Conservation (phyloP, 2,113 vertebrate species). For the Tyto alba region DNA sequence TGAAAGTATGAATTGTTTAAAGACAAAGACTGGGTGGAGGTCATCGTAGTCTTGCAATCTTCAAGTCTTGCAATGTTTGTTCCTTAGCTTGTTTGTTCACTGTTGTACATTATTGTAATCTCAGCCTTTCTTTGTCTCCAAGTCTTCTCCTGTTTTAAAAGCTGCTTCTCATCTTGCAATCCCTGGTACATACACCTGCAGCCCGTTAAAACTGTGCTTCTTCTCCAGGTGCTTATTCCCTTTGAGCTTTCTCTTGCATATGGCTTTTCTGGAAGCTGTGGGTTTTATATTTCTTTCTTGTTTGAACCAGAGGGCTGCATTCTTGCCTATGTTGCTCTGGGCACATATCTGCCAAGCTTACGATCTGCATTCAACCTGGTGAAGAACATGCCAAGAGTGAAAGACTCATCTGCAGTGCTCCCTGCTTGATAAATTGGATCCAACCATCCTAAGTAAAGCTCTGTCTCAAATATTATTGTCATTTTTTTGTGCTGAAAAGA, state of each 20-base stretch:
- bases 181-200: background rate
- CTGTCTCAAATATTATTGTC: background rate
- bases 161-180: background rate
- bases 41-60: background rate
- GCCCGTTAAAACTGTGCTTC: background rate
- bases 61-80: background rate
- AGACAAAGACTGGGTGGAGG: background rate
- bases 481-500: background rate
- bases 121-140: background rate
- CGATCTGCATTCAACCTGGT: background rate
- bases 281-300: background rate
- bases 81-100: background rate
- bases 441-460: background rate
- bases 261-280: background rate
- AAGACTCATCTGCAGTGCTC: background rate
- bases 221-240: background rate
- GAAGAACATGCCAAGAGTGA: background rate
- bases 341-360: background rate
- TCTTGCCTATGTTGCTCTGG: background rate
- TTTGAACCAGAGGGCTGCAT: background rate
- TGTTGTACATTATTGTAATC: background rate
- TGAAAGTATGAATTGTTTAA: background rate
- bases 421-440: background rate
- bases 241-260: background rate
- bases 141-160: background rate